Evolutionary conservation across 1,140 invertebrate genomes (phyloP), one percentile per base, ranked within the genome.

Genomic region (Zaprionus kolodkinae): DNA sequence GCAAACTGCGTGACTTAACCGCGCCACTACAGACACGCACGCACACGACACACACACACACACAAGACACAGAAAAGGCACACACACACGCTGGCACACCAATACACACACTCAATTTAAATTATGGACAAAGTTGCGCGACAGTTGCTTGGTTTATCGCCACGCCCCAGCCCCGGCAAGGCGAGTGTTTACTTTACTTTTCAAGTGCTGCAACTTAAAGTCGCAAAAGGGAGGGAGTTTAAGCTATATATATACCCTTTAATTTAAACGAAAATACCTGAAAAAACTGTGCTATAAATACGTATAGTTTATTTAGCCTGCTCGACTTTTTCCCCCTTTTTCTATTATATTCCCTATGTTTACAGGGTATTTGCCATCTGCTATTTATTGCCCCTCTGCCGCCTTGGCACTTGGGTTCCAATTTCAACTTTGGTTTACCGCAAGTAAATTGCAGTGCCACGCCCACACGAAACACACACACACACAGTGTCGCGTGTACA

Each of bases 91-190:
- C 30, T 35, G 33, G 50, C 54, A 48, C 56, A 38, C 50, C 9
- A n/a, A 38, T 25, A 21, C 64, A 79, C 62, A 76, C 63, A 78
- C 43, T 57, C 72, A 77, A 71, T 88, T 86, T 86, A 86, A 86
- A 86, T 88, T 86, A 86, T 81, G 76, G 69, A 73, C 89, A 86
- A 91, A 91, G 90, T 91, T 91, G 75, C 77, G 82, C 90, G 89
- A 91, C 89, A 91, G 89, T 89, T 91, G 82, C 83, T 72, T 88
- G 84, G 76, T 87, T 87, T 87, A 87, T 87, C 84, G 84, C 84
- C 79, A 70, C 61, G 70, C 77, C 73, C 84, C 84, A 83, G 78
- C 73, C 84, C 80, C 84, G 40, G 80, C 77, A 80, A 88, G 80
- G 83, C 77, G 80, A 84, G 80, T 87, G 84, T 88, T 88, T 85